These are phyloP conservation scores for Brotula barbata DNA, from an alignment of 2,797 vertebrate genomes.

Conservation along the genomic window DNA sequence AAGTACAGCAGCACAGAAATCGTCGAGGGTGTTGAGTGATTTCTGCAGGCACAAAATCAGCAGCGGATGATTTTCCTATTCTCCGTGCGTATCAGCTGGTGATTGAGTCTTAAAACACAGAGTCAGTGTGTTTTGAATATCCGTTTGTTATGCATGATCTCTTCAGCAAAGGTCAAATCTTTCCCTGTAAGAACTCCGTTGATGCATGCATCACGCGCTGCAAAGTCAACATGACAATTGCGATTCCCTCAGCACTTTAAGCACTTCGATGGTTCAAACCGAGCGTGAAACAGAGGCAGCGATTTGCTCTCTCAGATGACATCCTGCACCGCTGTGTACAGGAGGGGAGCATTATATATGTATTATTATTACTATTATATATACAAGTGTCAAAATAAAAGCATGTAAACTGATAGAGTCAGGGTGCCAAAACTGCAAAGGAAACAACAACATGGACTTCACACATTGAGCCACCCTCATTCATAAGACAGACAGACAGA, in stretches of 20 bases:
- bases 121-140: conserved; percentile 51
- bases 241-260: conserved; percentile 19
- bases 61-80: conserved; percentile 41
- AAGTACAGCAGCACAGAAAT: conserved; percentile 13
- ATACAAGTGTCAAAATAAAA: no score
- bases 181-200: conserved; percentile 23
- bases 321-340: no score
- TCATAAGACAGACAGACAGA: no score
- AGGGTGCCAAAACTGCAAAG: conserved; percentile 57
- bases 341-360: no score
- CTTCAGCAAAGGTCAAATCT: conserved; percentile 50
- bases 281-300: conserved; percentile 16
- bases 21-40: conserved; percentile 12
- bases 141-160: conserved; percentile 38
- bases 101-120: conserved; percentile 46
- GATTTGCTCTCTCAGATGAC: no score
- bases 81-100: conserved; percentile 22
- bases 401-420: conserved; percentile 57
- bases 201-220: conserved; percentile 24
- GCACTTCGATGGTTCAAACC: conserved; percentile 30
- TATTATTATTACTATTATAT: no score
- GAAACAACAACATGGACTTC: no score
- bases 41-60: conserved; percentile 23
- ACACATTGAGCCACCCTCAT: no score
- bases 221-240: conserved; percentile 26